A percentile compares a stretch with the other conserved stretches of the same genome.
Conservation (phyloP, 2,888 invertebrate species). For the Drosophila demipolita region DNA sequence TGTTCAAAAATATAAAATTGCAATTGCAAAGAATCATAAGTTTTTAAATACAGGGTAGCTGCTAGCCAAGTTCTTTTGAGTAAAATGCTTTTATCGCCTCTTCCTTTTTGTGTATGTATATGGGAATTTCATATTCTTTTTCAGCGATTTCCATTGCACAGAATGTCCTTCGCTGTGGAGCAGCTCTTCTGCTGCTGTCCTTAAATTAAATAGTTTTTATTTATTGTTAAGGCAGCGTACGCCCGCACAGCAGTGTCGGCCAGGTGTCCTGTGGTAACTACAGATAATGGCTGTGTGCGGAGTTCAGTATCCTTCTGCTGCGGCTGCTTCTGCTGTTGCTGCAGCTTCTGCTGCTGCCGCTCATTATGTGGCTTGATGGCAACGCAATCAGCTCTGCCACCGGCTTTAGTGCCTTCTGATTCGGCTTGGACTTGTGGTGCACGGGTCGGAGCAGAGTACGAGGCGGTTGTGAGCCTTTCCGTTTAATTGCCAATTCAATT, state of each 20-base stretch:
- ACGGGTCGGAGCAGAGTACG: constrained; percentile 16
- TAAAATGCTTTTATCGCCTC: neutral
- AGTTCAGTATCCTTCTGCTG: constrained; percentile 40
- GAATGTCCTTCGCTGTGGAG: constrained; percentile 35
- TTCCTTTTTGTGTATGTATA: constrained; percentile 27
- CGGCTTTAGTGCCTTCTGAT: constrained; percentile 32
- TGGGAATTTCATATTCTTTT: constrained; percentile 57
- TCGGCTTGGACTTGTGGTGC: neutral
- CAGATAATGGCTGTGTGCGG: constrained; percentile 60
- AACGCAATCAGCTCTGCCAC: constrained; percentile 42
- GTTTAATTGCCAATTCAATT: constrained; percentile 75
- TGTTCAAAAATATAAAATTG: neutral
- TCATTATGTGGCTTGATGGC: constrained; percentile 40
- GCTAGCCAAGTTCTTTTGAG: neutral
- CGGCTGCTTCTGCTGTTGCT: neutral
- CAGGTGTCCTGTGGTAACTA: constrained; percentile 50
- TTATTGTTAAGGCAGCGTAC: constrained; percentile 69
- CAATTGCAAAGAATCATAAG: neutral
- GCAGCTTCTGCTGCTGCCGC: constrained; percentile 13
- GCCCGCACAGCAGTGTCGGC: constrained; percentile 20
- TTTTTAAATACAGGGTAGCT: neutral
- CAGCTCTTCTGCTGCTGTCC: constrained; percentile 44
- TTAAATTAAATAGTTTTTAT: constrained; percentile 83
- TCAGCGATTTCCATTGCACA: constrained; percentile 26
- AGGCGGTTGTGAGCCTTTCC: constrained; percentile 45